Evolutionary conservation across 2,113 vertebrate species (phyloP), one percentile per base, ranked within the genome.

Genomic region (Hippopotamus amphibius): DNA sequence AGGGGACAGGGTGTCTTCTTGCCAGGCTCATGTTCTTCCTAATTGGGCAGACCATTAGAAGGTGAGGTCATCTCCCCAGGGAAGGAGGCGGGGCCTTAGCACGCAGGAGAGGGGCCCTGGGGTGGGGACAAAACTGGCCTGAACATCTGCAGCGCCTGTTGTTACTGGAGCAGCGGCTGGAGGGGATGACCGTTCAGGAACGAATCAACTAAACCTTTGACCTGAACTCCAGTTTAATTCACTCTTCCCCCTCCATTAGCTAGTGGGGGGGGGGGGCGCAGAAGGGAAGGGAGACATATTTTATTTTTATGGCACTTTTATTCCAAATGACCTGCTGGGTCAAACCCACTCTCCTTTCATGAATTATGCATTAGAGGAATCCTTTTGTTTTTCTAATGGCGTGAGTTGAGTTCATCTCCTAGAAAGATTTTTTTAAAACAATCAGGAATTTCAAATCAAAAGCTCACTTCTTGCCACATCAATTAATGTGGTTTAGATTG

Each of bases 271-370:
- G 55, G 76, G 33, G 66, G 59, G 68, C 26, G 63, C 48, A 65
- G 66, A 61, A 26, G 57, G 57, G n/a, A 80, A 65, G 37, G 69
- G 46, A 84, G 16, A 85, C 82, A 28, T 96, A 88, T 87, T 96
- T 97, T 95, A 96, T 96, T 95, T 97, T 97, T 88, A 91, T 87
- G 93, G 79, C 89, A 92, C 94, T 97, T 98, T 97, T 85, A 97
- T 96, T 97, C 89, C 55, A 37, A 85, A 61, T 94, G 93, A 85
- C 93, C 89, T 83, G 10, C 80, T 90, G 84, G 94, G 96, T 96
- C 93, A 95, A 86, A 93, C 71, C 89, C 53, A 88, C 93, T 95
- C 37, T 97, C 90, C 66, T 24, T 94, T 97, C 86, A 96, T 97
- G 93, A 96, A 95, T 96, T 95, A 96, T 93, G 50, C 65, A 96